A percentile compares a stretch with the other conserved stretches of the same genome.
Evolutionary conservation across 1,140 invertebrate genomes (phyloP).

Genomic region (Cryptotermes secundus): DNA sequence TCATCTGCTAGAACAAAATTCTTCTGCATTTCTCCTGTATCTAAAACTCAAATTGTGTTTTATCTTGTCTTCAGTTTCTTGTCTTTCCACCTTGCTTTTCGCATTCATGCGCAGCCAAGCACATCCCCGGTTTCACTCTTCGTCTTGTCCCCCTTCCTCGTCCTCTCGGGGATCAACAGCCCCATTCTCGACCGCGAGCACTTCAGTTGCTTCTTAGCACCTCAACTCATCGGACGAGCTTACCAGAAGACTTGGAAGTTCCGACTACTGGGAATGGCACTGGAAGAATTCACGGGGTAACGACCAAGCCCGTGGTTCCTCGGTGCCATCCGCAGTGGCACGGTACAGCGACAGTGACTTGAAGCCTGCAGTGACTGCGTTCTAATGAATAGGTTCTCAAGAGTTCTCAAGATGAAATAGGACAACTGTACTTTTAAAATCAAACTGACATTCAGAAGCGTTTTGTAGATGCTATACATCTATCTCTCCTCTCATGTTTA

Average conservation of each 20-base stretch:
- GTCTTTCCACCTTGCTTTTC: slow-evolving; percentile 21
- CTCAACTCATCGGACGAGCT: not conserved
- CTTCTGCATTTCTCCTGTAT: not conserved
- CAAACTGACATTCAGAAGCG: no score
- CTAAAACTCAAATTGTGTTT: not conserved
- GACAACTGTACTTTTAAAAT: no score
- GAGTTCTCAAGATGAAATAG: no score
- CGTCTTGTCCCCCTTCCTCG: not conserved
- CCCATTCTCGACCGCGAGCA: not conserved
- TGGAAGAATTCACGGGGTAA: slow-evolving; percentile 46
- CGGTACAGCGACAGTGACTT: slow-evolving; percentile 19
- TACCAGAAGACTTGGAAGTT: not conserved
- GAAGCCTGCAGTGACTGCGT: slow-evolving; percentile 23
- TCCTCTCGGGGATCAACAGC: slow-evolving; percentile 19
- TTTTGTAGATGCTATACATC: no score
- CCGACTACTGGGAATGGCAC: slow-evolving; percentile 43
- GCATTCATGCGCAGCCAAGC: slow-evolving; percentile 37
- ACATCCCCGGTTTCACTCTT: slow-evolving; percentile 37
- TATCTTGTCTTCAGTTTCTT: slow-evolving; percentile 12
- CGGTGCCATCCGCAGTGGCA: slow-evolving; percentile 42
- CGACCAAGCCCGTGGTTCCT: slow-evolving; percentile 41
- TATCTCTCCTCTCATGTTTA: no score
- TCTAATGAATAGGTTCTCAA: no score
- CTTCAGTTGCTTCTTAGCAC: slow-evolving; percentile 16
- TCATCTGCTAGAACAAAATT: not conserved